phyloP scores from a whole-genome alignment of 2,113 vertebrate genomes.

The Mustelus asterias region DNA sequence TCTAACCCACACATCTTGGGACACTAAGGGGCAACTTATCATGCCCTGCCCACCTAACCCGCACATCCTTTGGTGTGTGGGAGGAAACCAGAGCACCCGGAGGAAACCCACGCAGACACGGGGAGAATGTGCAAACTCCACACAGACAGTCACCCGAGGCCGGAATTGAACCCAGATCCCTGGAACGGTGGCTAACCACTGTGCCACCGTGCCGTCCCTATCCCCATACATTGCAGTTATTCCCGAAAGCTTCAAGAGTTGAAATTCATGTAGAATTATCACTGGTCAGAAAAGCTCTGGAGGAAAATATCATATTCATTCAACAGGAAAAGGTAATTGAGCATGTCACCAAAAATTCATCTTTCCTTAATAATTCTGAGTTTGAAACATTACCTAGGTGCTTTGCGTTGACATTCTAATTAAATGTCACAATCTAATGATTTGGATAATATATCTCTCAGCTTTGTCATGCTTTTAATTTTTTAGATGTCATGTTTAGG shows the following conservation, averaged over 20 bases:
- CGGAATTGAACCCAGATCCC: too few species aligned
- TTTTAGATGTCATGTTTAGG: neutral
- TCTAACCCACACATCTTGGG: too few species aligned
- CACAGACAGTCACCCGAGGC: too few species aligned
- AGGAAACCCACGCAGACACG: too few species aligned
- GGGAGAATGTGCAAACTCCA: too few species aligned
- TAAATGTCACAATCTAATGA: constrained; percentile 33
- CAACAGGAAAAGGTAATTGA: constrained; percentile 8
- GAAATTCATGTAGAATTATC: neutral
- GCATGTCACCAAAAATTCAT: constrained; percentile 4
- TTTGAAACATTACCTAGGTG: neutral
- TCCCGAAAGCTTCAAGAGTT: neutral
- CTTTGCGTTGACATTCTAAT: constrained; percentile 13
- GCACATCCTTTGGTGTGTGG: too few species aligned
- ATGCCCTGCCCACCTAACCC: too few species aligned
- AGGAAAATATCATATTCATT: neutral
- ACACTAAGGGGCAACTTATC: too few species aligned
- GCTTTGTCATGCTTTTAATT: constrained; percentile 16
- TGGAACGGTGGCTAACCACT: too few species aligned
- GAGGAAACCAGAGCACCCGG: too few species aligned
- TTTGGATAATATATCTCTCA: constrained; percentile 25
- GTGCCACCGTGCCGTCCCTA: too few species aligned
- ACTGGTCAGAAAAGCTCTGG: neutral
- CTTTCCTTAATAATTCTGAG: neutral
- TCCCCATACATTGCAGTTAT: neutral